A percentile compares a stretch with the other conserved stretches of the same genome.
These are phyloP conservation scores for Xestobium rufovillosum DNA, from an alignment of 2,888 invertebrate species.

Conservation along the genomic window DNA sequence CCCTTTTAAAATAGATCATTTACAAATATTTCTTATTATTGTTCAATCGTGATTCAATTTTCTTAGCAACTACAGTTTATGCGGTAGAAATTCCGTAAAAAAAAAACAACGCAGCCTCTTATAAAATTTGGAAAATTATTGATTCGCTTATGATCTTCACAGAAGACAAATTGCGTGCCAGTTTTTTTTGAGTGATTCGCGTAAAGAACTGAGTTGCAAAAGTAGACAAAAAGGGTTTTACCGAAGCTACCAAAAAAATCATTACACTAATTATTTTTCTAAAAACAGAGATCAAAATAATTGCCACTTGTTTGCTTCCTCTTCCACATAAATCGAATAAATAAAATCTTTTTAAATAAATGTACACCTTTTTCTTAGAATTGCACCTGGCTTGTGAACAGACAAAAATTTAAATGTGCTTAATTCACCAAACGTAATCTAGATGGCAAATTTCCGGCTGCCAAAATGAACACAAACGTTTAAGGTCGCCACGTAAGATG, in stretches of 20 bases:
- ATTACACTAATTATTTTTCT: conserved; percentile 10
- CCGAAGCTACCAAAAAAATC: conserved; percentile 31
- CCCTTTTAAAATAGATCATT: conserved; percentile 32
- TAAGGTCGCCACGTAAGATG: conserved; percentile 22
- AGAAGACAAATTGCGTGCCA: conserved; percentile 35
- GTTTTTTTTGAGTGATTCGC: too few relatives aligned
- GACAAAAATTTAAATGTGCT: too few relatives aligned
- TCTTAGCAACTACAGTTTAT: background rate
- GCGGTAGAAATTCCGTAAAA: conserved; percentile 1
- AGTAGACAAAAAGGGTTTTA: too few relatives aligned
- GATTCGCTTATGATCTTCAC: conserved; percentile 34
- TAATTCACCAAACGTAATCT: too few relatives aligned
- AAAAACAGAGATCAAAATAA: conserved; percentile 39
- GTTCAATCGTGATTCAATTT: conserved; percentile 19
- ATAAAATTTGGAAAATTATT: conserved; percentile 16
- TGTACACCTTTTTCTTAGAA: conserved; percentile 1
- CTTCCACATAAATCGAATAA: conserved; percentile 22
- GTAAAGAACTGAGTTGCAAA: too few relatives aligned
- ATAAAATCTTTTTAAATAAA: conserved; percentile 4
- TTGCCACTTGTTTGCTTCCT: conserved; percentile 42
- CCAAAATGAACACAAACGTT: conserved; percentile 34
- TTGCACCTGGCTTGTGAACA: too few relatives aligned
- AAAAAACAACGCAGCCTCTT: background rate
- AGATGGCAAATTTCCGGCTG: conserved; percentile 28
- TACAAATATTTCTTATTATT: conserved; percentile 19